These are phyloP conservation scores for Scaeva pyrastri DNA, from an alignment of 2,888 invertebrate species.

Conservation along the genomic window DNA sequence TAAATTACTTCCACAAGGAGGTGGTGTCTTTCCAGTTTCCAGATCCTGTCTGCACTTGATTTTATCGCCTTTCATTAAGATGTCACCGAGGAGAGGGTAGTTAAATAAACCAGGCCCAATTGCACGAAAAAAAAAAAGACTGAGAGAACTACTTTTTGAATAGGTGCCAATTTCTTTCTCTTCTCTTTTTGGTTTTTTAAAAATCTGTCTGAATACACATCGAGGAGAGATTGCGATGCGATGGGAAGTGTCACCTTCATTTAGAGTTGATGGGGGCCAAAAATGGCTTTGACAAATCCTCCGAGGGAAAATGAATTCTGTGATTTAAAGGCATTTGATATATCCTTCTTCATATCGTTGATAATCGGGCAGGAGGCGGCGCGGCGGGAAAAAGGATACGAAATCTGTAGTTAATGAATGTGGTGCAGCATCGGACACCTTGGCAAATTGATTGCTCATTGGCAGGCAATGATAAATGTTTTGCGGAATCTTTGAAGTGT, in stretches of 20 bases:
- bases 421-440: conserved; percentile 56
- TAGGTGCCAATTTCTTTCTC: conserved; percentile 44
- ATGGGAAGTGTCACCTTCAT: conserved; percentile 64
- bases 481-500: neutral
- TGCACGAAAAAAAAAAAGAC: neutral
- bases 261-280: conserved; percentile 73
- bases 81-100: conserved; percentile 22
- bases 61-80: conserved; percentile 74
- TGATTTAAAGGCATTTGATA: conserved; percentile 60
- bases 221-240: too few relatives aligned
- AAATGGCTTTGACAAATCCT: conserved; percentile 71
- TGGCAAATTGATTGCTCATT: conserved; percentile 71
- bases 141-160: conserved; percentile 46
- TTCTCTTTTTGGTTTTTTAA: conserved; percentile 7
- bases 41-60: conserved; percentile 67
- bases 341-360: conserved; percentile 17
- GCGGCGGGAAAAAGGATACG: too few relatives aligned
- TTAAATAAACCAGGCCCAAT: conserved; percentile 36
- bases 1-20: conserved; percentile 69
- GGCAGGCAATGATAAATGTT: conserved; percentile 63
- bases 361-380: conserved; percentile 33
- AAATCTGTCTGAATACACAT: conserved; percentile 35
- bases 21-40: conserved; percentile 43
- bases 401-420: conserved; percentile 65
- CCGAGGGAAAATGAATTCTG: conserved; percentile 1